Percentiles rank a stretch among this genome's conserved stretches.
Conservation (phyloP, 1,140 invertebrate genomes). For the Magallana angulata region DNA sequence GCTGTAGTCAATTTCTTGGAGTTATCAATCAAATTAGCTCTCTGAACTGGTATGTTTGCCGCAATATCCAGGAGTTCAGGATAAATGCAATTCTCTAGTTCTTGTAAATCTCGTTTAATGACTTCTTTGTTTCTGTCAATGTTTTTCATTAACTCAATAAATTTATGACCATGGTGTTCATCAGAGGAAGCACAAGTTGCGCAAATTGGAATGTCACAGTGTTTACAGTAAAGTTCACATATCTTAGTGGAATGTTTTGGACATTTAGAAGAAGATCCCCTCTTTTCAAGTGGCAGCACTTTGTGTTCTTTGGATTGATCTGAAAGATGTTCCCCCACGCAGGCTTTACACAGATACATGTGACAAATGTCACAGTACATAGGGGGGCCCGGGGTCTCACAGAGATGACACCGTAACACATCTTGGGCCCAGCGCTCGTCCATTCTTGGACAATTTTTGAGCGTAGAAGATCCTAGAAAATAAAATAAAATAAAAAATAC, state of each 20-base stretch:
- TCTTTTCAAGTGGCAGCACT: background rate
- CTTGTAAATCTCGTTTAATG: background rate
- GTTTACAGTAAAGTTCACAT: background rate
- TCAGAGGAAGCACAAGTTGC: background rate
- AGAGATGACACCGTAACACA: background rate
- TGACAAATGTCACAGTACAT: background rate
- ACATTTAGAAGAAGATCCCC: background rate
- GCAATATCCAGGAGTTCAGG: background rate
- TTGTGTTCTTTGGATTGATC: background rate
- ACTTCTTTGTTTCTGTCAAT: background rate
- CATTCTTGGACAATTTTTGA: no score
- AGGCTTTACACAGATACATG: background rate
- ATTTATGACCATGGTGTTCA: background rate
- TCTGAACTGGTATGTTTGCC: background rate
- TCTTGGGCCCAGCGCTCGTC: no score
- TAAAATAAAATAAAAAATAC: no score
- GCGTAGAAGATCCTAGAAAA: no score
- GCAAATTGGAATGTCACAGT: background rate
- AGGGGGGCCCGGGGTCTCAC: background rate
- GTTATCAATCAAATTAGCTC: background rate
- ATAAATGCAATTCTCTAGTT: background rate
- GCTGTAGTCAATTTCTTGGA: background rate
- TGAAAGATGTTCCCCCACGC: background rate
- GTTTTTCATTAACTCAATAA: background rate
- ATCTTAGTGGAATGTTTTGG: background rate